phyloP scores from a whole-genome alignment of 2,888 invertebrate species.

The Drosophila gaucha region DNA sequence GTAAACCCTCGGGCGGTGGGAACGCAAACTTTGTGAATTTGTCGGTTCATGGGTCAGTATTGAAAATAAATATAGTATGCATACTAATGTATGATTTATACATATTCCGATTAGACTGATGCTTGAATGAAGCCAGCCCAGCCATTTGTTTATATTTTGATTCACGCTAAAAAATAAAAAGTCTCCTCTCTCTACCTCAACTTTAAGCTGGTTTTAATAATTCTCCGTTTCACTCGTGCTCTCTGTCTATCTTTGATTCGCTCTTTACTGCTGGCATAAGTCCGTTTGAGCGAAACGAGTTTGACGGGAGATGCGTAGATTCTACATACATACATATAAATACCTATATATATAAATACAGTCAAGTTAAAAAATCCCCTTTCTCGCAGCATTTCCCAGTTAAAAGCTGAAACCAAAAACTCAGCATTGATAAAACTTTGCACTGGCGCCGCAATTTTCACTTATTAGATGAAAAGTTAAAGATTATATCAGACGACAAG shows the following conservation, averaged over 20 bases:
- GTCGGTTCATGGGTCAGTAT: conserved; percentile 24
- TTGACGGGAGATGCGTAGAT: conserved; percentile 2
- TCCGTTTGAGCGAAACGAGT: conserved; percentile 27
- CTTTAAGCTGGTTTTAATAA: conserved; percentile 24
- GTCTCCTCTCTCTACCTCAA: background rate
- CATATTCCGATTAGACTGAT: background rate
- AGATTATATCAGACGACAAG: conserved; percentile 33
- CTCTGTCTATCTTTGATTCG: background rate
- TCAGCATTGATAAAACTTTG: conserved; percentile 1
- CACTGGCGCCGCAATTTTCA: conserved; percentile 12
- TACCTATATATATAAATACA: background rate
- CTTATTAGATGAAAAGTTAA: conserved; percentile 41
- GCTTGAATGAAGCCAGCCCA: conserved; percentile 21
- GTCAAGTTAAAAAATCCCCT: background rate
- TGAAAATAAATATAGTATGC: background rate
- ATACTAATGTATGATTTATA: background rate
- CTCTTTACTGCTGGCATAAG: conserved; percentile 1
- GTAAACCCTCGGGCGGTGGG: background rate
- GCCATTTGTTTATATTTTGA: conserved; percentile 50
- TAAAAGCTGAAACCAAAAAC: background rate
- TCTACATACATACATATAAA: background rate
- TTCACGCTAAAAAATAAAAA: conserved; percentile 15
- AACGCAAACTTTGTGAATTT: background rate
- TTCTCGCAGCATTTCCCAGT: background rate
- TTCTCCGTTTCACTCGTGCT: background rate